Evolutionary conservation across 30 jellyfish, hydroid and myxozoan species (phyloP).

Genomic region (Morbakka virulenta): DNA sequence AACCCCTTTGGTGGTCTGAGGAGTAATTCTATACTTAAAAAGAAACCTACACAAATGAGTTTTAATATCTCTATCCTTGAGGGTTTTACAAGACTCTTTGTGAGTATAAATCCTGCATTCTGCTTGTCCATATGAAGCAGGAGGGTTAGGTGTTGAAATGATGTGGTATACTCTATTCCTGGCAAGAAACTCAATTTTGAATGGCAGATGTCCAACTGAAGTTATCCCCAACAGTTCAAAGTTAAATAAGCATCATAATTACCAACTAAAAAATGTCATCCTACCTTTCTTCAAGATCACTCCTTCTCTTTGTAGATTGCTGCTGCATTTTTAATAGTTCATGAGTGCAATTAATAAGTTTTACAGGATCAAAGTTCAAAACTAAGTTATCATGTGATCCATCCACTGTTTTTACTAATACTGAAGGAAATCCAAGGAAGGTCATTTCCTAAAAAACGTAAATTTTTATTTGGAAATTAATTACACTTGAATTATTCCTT

Average conservation of each 20-base stretch:
- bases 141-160: background rate
- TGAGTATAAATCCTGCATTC: background rate
- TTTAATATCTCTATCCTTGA: background rate
- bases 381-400: slow-evolving; percentile 61
- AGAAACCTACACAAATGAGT: background rate
- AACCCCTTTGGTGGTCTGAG: background rate
- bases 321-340: slow-evolving; percentile 83
- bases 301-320: slow-evolving; percentile 61
- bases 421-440: slow-evolving; percentile 63
- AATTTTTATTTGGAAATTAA: no score
- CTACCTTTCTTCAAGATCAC: slow-evolving; percentile 92
- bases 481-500: no score
- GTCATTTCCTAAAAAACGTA: slow-evolving; percentile 55
- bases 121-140: background rate
- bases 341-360: slow-evolving; percentile 74
- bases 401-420: slow-evolving; percentile 41
- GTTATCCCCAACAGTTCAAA: no score
- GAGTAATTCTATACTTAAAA: background rate
- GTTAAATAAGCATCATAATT: no score
- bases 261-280: background rate
- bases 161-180: background rate
- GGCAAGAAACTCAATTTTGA: background rate
- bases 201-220: no score
- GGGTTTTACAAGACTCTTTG: background rate
- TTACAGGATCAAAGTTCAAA: slow-evolving; percentile 50